Evolutionary conservation across 1,140 invertebrate species (phyloP).

Genomic region (Drosophila yakuba): DNA sequence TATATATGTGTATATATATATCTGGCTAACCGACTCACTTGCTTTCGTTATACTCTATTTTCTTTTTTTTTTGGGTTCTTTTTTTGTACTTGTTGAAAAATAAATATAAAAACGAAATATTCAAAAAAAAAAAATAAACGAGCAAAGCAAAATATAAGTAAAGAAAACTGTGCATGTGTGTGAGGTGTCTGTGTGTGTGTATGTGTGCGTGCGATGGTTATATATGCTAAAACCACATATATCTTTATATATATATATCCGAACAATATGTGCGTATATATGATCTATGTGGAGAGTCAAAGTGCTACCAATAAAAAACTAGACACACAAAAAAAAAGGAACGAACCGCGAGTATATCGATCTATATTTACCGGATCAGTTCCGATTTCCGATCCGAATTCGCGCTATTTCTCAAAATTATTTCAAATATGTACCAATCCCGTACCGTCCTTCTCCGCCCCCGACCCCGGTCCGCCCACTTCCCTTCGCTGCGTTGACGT

Average conservation of each 20-base stretch:
- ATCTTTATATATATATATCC: constrained; percentile 31
- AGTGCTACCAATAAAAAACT: constrained; percentile 24
- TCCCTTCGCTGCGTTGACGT: constrained; percentile 61
- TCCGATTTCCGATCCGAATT: constrained; percentile 39
- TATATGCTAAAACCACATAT: constrained; percentile 45
- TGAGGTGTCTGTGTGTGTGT: constrained; percentile 59
- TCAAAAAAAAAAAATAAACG: constrained; percentile 17
- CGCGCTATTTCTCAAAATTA: constrained; percentile 58
- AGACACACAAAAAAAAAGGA: constrained; percentile 5
- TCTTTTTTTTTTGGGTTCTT: constrained; percentile 41
- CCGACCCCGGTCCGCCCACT: constrained; percentile 10
- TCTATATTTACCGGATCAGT: constrained; percentile 50
- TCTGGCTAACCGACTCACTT: constrained; percentile 27
- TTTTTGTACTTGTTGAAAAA: constrained; percentile 43
- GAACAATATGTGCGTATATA: constrained; percentile 37
- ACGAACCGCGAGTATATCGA: constrained; percentile 29
- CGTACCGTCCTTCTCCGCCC: constrained; percentile 12
- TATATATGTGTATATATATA: constrained; percentile 36
- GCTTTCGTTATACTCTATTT: constrained; percentile 44
- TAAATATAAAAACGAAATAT: constrained; percentile 33
- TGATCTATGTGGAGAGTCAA: constrained; percentile 29
- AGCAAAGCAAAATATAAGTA: constrained; percentile 38
- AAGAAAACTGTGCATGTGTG: constrained; percentile 51
- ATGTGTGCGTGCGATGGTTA: constrained; percentile 59
- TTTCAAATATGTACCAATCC: constrained; percentile 75